These are phyloP conservation scores for Tiphia femorata DNA, from an alignment of 2,888 invertebrate genomes.

Conservation along the genomic window DNA sequence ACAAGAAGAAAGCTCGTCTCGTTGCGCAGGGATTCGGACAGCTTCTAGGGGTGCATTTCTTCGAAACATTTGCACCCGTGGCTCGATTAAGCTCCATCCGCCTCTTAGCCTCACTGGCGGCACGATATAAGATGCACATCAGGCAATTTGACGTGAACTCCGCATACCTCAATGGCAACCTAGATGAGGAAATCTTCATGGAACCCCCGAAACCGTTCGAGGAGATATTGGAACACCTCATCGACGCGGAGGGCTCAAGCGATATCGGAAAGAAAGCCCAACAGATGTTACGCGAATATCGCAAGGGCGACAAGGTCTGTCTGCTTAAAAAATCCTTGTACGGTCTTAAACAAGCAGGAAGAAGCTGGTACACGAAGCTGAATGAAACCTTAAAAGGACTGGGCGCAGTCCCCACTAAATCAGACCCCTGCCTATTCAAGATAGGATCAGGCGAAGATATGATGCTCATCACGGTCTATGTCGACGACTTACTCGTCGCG, in stretches of 20 bases:
- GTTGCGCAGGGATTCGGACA: background rate
- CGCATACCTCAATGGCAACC: background rate
- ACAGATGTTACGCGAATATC: background rate
- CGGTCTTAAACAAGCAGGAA: slow-evolving; percentile 1
- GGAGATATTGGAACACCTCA: background rate
- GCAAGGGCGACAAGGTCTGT: background rate
- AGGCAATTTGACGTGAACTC: background rate
- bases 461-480: background rate
- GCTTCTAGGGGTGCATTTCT: background rate
- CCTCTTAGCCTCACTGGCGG: background rate
- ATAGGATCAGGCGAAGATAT: background rate
- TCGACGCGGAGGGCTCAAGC: background rate
- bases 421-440: background rate
- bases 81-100: background rate
- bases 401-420: background rate
- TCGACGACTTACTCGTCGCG: background rate
- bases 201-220: background rate
- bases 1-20: background rate
- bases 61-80: slow-evolving; percentile 2
- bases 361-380: background rate
- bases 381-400: background rate
- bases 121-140: background rate
- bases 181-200: background rate
- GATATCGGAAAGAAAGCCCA: background rate
- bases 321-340: slow-evolving; percentile 1